Percentiles rank a stretch among this genome's conserved stretches.
Evolutionary conservation across 2,113 vertebrate species (phyloP).

Genomic region (Alethe diademata): DNA sequence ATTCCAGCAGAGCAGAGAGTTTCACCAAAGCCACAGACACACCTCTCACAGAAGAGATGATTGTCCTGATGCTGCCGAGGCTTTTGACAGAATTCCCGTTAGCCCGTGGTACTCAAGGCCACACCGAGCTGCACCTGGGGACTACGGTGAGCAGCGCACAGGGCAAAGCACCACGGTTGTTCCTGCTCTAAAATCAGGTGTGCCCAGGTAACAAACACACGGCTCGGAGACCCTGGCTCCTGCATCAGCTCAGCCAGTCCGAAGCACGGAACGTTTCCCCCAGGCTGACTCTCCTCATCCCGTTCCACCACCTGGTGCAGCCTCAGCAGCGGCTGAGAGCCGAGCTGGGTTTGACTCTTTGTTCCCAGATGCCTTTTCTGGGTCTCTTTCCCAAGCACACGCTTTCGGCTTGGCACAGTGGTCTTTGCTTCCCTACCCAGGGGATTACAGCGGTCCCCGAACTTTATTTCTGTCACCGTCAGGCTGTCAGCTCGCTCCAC

Average conservation of each 20-base stretch:
- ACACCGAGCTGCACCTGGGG: neutral
- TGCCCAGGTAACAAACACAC: neutral
- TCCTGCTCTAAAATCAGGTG: neutral
- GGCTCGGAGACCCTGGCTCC: fast-evolving
- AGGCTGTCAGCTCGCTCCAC: neutral
- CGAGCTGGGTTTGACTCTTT: neutral
- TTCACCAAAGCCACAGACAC: conserved; percentile 19
- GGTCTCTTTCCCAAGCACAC: neutral
- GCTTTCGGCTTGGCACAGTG: neutral
- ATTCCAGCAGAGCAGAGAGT: neutral
- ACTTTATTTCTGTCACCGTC: neutral
- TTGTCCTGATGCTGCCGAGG: neutral
- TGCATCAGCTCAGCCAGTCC: neutral
- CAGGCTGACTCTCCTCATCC: too few species aligned
- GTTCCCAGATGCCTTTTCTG: neutral
- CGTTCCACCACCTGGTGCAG: neutral
- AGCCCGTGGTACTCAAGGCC: fast-evolving
- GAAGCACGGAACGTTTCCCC: fast-evolving
- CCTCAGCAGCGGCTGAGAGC: neutral
- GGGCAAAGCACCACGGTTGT: fast-evolving
- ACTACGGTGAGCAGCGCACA: fast-evolving
- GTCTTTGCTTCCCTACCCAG: neutral
- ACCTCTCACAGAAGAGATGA: neutral
- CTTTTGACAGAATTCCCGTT: neutral
- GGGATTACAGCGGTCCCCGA: neutral